These are phyloP conservation scores for Varanus komodoensis DNA, from an alignment of 2,113 vertebrate species.

Conservation along the genomic window DNA sequence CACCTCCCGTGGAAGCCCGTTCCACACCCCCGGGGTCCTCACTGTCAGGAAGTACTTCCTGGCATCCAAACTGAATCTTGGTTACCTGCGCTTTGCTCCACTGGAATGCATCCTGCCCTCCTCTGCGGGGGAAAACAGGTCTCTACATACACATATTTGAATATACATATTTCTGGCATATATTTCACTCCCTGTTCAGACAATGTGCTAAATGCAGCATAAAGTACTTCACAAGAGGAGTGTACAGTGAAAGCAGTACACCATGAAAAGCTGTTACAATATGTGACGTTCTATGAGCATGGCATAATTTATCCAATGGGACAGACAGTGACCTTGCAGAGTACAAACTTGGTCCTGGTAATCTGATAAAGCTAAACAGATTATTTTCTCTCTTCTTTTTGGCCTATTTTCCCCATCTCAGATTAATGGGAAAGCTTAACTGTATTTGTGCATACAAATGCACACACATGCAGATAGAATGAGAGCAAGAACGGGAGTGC, in stretches of 20 bases:
- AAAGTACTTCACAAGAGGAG: background rate
- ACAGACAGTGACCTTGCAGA: background rate
- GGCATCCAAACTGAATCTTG: too few species aligned
- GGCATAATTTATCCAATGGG: background rate
- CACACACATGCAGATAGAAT: background rate
- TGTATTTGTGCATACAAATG: background rate
- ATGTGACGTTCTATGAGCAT: background rate
- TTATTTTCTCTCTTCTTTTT: background rate
- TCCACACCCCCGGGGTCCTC: too few species aligned
- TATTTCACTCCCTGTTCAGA: background rate
- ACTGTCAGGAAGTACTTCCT: too few species aligned
- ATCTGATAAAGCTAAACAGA: constrained; percentile 8
- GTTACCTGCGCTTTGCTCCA: too few species aligned
- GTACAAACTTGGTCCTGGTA: constrained; percentile 3
- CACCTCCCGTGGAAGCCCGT: too few species aligned
- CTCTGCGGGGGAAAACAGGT: too few species aligned
- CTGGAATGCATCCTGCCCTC: too few species aligned
- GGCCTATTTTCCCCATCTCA: background rate
- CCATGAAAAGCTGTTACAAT: background rate
- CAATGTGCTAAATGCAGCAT: background rate
- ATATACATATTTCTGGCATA: background rate
- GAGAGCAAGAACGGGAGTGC: too few species aligned
- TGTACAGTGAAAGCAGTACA: background rate
- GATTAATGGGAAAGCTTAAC: background rate
- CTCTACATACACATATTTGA: too few species aligned